phyloP scores from a whole-genome alignment of 1,140 invertebrate species.

The Drosophila mayri region DNA sequence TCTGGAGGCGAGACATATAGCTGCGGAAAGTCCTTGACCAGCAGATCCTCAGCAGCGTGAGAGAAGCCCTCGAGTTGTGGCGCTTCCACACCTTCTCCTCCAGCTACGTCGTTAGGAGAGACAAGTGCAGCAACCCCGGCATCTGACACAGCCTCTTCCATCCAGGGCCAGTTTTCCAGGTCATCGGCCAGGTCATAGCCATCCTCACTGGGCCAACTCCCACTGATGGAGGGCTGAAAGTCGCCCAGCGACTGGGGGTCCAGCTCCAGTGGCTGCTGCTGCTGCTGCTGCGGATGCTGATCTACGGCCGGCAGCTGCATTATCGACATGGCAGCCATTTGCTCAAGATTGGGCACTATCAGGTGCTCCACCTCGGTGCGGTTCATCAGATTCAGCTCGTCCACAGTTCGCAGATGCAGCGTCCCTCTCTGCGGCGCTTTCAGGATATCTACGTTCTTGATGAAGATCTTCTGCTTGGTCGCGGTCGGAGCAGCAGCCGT shows the following conservation, averaged over 20 bases:
- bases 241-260: constrained; percentile 62
- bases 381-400: constrained; percentile 83
- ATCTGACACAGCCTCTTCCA: constrained; percentile 51
- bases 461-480: constrained; percentile 78
- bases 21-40: constrained; percentile 66
- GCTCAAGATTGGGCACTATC: constrained; percentile 89
- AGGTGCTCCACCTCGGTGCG: constrained; percentile 79
- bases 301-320: constrained; percentile 86
- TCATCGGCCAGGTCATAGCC: constrained; percentile 70
- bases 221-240: constrained; percentile 42
- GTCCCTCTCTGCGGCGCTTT: constrained; percentile 75
- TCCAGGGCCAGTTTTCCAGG: constrained; percentile 71
- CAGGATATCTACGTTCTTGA: constrained; percentile 81
- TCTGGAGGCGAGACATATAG: constrained; percentile 39
- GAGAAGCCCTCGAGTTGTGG: constrained; percentile 34
- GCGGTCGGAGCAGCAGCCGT: neutral
- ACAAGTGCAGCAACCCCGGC: neutral
- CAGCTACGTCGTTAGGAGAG: constrained; percentile 7
- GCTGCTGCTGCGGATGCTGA: constrained; percentile 14
- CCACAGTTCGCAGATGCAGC: constrained; percentile 80
- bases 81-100: neutral
- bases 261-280: constrained; percentile 26
- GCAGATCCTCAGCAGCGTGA: constrained; percentile 50
- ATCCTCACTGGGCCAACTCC: constrained; percentile 64
- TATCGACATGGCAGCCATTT: constrained; percentile 80